Base-by-base conservation (phyloP, 2,113 vertebrate species). In the Bucco capensis region DNA sequence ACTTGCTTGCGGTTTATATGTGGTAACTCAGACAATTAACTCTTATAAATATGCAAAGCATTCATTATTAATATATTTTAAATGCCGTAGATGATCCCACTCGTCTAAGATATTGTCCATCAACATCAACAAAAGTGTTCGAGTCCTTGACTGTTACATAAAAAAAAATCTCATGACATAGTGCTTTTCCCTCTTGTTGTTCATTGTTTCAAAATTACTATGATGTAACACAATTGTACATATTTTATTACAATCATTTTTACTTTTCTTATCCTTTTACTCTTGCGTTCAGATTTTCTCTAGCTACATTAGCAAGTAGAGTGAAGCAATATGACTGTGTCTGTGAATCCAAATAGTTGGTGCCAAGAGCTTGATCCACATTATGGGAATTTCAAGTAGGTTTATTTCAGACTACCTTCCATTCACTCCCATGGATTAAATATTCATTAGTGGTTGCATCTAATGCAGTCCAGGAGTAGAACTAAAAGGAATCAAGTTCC, bases 291-390 rank as follows among this genome's bases (percentile, higher is more conserved):
- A 66, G 31, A 22, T 61, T 61, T 57, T 19, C 42, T 71, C 4
- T 44, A 78, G 10, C 30, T 30, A 8, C 88, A 21, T 14, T 25
- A 37, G 7, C 11, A 16, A 62, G 38, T 17, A 11, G 2, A 12
- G 42, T 58, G 78, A 37, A 3, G 6, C 17, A 35, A 28, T 31
- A 28, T 3, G 2, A 17, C 42, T 10, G 3, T 0, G 0, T 21
- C 25, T 71, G 7, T 8, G 5, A 64, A 71, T 19, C 9, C 65
- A 58, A 54, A 47, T 12, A 19, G 6, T 8, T 73, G 66, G 17
- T 78, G 66, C 18, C 54, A 19, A 62, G 33, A 64, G 23, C 18
- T 67, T 50, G 19, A 24, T 44, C 12, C 19, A 33, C 10, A 3
- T n/a, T 5, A 13, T 7, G 10, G 40, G n/a, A 33, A 64, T 42